A percentile compares a stretch with the other conserved stretches of the same genome.
These are phyloP conservation scores for Tychaedon coryphoeus DNA, from an alignment of 2,113 vertebrate species.

Conservation along the genomic window DNA sequence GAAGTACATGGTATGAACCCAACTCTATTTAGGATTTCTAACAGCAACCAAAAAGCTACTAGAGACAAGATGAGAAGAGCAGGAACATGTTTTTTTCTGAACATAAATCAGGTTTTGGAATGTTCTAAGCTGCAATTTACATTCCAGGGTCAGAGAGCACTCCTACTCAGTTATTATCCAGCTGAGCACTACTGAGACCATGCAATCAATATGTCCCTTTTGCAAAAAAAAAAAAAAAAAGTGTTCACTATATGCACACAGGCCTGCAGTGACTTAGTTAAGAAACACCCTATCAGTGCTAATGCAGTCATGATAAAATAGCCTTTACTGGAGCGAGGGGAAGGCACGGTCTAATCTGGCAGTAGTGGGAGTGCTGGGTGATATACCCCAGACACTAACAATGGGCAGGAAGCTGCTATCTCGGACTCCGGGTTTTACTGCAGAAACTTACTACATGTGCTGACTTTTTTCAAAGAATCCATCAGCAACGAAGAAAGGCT, in stretches of 20 bases:
- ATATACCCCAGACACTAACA: not conserved
- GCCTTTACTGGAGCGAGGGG: accelerated
- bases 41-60: not conserved
- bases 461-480: not conserved
- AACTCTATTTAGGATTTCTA: not conserved
- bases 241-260: not conserved
- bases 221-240: not conserved
- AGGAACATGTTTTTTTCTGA: not conserved
- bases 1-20: not conserved
- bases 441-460: not conserved
- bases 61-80: not conserved
- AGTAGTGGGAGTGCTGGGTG: not conserved
- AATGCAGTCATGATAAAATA: not conserved
- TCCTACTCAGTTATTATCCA: not conserved
- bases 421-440: not conserved
- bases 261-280: not conserved
- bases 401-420: not conserved
- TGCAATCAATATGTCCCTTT: not conserved
- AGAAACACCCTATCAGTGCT: not conserved
- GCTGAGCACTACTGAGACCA: not conserved
- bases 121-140: slow-evolving; percentile 34
- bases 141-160: not conserved
- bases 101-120: not conserved
- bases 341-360: not conserved
- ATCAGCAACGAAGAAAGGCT: not conserved